These are phyloP conservation scores for Petrolisthes manimaculis DNA, from an alignment of 2,888 invertebrate species.

Conservation along the genomic window DNA sequence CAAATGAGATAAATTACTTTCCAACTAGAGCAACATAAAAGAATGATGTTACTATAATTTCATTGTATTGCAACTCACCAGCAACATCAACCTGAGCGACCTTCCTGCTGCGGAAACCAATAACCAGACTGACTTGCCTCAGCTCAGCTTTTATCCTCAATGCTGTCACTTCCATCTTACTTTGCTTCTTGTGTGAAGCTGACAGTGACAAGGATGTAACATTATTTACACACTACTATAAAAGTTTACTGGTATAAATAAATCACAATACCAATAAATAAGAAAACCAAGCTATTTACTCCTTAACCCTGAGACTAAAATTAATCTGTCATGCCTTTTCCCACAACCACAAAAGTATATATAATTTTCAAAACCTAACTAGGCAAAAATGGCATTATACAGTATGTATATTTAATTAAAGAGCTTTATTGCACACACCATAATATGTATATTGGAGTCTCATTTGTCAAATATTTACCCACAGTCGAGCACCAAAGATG, in stretches of 20 bases:
- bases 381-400: too few species aligned
- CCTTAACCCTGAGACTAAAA: too few species aligned
- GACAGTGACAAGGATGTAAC: not conserved
- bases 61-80: conserved; percentile 13
- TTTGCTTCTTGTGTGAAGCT: too few species aligned
- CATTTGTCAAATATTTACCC: not conserved
- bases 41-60: too few species aligned
- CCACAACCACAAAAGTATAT: too few species aligned
- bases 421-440: not conserved
- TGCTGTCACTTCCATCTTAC: conserved; percentile 4
- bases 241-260: too few species aligned
- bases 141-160: conserved; percentile 31
- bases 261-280: too few species aligned
- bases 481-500: not conserved
- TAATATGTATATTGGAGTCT: not conserved
- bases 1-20: too few species aligned
- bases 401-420: not conserved
- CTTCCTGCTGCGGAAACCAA: conserved; percentile 31
- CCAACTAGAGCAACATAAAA: too few species aligned
- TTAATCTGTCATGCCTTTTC: too few species aligned
- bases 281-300: too few species aligned
- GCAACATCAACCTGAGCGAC: conserved; percentile 51
- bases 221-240: not conserved
- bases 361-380: too few species aligned
- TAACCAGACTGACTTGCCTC: conserved; percentile 33